Percentiles rank a stretch among this genome's conserved stretches.
These are phyloP conservation scores for Stomatorhinus ivindoensis DNA, from an alignment of 2,113 vertebrate species.

Conservation along the genomic window DNA sequence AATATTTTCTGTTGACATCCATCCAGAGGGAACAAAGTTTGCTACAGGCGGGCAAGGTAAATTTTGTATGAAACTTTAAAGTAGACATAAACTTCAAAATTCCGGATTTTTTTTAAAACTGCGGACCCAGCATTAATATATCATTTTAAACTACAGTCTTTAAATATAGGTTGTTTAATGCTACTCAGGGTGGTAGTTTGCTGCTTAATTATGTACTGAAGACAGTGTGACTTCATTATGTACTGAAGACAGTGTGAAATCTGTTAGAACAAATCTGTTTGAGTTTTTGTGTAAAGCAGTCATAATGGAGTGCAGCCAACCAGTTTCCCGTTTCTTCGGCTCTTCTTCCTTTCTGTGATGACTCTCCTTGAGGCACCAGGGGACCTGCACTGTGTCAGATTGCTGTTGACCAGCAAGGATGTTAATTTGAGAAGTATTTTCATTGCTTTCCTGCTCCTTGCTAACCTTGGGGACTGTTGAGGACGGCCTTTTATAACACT, in stretches of 20 bases:
- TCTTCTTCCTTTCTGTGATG: not conserved
- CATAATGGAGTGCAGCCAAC: not conserved
- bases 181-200: not conserved
- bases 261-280: not conserved
- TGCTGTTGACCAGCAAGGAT: not conserved
- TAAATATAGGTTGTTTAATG: not conserved
- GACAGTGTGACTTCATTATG: not conserved
- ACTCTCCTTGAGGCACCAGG: not conserved
- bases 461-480: not conserved
- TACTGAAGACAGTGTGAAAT: not conserved
- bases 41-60: conserved; percentile 95
- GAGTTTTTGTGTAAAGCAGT: not conserved
- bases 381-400: not conserved
- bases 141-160: not conserved
- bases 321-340: not conserved
- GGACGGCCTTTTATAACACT: not conserved
- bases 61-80: not conserved
- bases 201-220: not conserved
- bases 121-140: not conserved
- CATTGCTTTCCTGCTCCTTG: not conserved
- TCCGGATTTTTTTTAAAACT: not conserved
- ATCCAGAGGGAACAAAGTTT: conserved; percentile 97
- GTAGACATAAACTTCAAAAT: not conserved
- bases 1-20: conserved; percentile 98
- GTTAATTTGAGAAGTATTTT: not conserved